phyloP scores from a whole-genome alignment of 1,140 invertebrate species.

The Ceratitis capitata region DNA sequence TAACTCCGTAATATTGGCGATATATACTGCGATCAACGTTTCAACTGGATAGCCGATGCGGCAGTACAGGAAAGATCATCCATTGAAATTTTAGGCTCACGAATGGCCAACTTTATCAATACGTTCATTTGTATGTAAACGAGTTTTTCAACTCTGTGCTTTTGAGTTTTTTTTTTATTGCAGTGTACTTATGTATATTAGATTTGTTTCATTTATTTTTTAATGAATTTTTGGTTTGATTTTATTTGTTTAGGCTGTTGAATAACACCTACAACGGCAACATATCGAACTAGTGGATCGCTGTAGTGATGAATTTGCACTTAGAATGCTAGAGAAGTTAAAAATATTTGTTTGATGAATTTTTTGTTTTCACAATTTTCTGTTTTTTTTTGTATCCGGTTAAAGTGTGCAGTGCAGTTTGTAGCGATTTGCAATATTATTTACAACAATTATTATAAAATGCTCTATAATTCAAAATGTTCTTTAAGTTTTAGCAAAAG shows the following conservation, averaged over 20 bases:
- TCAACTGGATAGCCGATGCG: neutral
- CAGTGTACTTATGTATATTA: neutral
- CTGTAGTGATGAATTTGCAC: neutral
- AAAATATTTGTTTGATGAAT: neutral
- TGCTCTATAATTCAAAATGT: too few species aligned
- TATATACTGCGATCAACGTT: neutral
- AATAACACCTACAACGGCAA: neutral
- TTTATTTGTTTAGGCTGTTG: neutral
- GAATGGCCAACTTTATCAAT: slow-evolving; percentile 65
- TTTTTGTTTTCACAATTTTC: too few species aligned
- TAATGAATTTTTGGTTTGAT: neutral
- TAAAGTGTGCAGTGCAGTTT: too few species aligned
- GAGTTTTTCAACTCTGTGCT: slow-evolving; percentile 60
- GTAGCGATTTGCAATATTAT: too few species aligned
- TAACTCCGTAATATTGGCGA: neutral
- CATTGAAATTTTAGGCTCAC: slow-evolving; percentile 64
- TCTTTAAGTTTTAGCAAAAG: too few species aligned
- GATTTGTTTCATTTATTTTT: neutral
- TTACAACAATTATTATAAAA: too few species aligned
- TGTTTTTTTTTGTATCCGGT: too few species aligned
- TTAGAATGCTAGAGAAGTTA: neutral
- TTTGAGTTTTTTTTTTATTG: neutral
- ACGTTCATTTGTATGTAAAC: slow-evolving; percentile 64
- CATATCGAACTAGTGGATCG: neutral
- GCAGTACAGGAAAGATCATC: slow-evolving; percentile 48